A percentile compares a stretch with the other conserved stretches of the same genome.
phyloP scores from a whole-genome alignment of 2,113 vertebrate species.

The Entelurus aequoreus region DNA sequence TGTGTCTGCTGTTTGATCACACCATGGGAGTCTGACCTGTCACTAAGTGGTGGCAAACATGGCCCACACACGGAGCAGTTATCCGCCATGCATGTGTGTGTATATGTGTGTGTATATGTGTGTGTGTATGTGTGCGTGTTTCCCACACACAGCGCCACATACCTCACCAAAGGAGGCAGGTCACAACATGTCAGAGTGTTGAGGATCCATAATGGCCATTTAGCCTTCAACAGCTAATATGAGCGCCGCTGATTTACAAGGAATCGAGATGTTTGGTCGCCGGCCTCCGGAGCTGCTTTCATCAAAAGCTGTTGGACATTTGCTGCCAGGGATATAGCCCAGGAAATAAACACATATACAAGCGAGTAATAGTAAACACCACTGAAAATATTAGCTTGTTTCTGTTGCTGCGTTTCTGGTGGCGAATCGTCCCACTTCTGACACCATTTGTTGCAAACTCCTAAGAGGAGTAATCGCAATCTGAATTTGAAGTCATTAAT shows the following conservation, averaged over 20 bases:
- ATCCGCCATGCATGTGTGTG: slow-evolving; percentile 24
- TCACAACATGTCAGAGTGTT: slow-evolving; percentile 64
- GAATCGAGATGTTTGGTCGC: slow-evolving; percentile 45
- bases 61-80: slow-evolving; percentile 66
- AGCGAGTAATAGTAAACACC: not conserved
- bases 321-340: slow-evolving; percentile 4
- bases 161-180: slow-evolving; percentile 65
- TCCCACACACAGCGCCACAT: slow-evolving; percentile 68
- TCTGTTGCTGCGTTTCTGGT: not conserved
- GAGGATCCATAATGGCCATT: slow-evolving; percentile 70
- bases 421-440: no score
- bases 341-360: slow-evolving; percentile 6
- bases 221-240: slow-evolving; percentile 73
- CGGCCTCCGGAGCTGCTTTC: slow-evolving; percentile 25
- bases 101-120: slow-evolving; percentile 44
- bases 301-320: slow-evolving; percentile 33
- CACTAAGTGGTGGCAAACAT: slow-evolving; percentile 71
- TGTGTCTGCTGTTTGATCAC: slow-evolving; percentile 74
- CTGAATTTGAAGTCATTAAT: no score
- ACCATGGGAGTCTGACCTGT: slow-evolving; percentile 69
- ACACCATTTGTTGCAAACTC: no score
- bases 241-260: slow-evolving; percentile 65
- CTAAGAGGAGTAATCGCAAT: no score
- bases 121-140: slow-evolving; percentile 50
- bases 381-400: not conserved